Conservation (phyloP, 2,113 vertebrate genomes). For the Blennius ocellaris region DNA sequence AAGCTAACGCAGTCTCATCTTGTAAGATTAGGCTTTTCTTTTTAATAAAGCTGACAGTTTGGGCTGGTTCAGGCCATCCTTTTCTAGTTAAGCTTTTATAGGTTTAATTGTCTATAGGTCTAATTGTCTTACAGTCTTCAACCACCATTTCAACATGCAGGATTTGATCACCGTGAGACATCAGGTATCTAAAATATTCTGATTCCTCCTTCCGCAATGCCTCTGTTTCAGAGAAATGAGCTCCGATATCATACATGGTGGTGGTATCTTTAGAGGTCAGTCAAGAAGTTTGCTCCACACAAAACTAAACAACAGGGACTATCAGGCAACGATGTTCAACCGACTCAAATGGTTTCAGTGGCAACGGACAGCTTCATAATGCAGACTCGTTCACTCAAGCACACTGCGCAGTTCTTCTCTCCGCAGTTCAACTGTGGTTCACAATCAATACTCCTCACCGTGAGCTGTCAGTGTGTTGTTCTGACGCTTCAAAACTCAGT, state of each 20-base stretch:
- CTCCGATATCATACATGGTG: neutral
- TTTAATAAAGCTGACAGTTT: too few species aligned
- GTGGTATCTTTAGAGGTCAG: neutral
- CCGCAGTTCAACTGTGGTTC: conserved; percentile 19
- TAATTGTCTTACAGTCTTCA: neutral
- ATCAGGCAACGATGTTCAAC: neutral
- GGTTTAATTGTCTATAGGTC: too few species aligned
- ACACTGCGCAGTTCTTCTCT: conserved; percentile 14
- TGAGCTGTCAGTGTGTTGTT: conserved; percentile 13
- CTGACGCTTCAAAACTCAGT: conserved; percentile 13
- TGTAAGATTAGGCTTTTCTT: too few species aligned
- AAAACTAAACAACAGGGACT: conserved; percentile 5
- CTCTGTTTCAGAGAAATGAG: conserved; percentile 2
- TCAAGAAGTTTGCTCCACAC: neutral
- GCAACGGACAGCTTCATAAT: neutral
- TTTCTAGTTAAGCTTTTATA: too few species aligned
- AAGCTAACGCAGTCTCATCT: too few species aligned
- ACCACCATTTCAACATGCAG: too few species aligned
- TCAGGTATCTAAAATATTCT: too few species aligned
- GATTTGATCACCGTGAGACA: too few species aligned
- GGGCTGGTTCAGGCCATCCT: too few species aligned
- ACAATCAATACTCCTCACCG: conserved; percentile 22
- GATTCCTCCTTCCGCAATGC: neutral
- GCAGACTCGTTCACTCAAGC: neutral
- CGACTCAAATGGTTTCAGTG: conserved; percentile 29